Evolutionary conservation across 1,140 invertebrate genomes (phyloP), one percentile per base, ranked within the genome.

Genomic region (Caenorhabditis tropicalis): DNA sequence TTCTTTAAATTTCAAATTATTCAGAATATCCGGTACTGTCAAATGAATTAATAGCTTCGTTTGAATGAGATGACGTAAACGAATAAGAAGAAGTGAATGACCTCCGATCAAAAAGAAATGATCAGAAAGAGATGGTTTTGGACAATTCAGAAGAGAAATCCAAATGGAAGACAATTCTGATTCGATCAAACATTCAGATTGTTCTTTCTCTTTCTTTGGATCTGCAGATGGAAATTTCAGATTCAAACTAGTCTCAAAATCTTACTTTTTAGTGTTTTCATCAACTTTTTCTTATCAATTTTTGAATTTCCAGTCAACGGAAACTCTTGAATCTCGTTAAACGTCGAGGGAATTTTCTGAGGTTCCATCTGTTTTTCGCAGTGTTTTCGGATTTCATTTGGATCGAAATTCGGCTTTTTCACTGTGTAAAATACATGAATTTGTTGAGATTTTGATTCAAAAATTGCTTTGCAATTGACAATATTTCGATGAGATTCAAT

Each of bases 221-320:
- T n/a, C n/a, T n/a, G n/a, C n/a, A n/a, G n/a, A n/a, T n/a, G n/a
- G n/a, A n/a, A n/a, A n/a, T n/a, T n/a, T n/a, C n/a, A n/a, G n/a
- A n/a, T n/a, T n/a, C n/a, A n/a, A n/a, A n/a, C n/a, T n/a, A n/a
- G n/a, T n/a, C 27, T 85, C 46, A 29, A 70, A 43, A 29, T 24
- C 74, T 82, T 7, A 70, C 49, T 43, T 85, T 46, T 74, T 0
- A 74, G 9, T 10, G 31, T 39, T 15, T 80, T 39, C 39, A 60
- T 65, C 31, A 33, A 85, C 16, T 65, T 33, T 15, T 16, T n/a
- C 33, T 29, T 53, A 51, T 86, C 82, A 16, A 85, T 60, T 80
- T 86, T 86, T 7, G 82, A 60, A 43, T 84, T 84, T 1, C n/a
- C 10, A 6, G 85, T 86, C 49, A 85, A n/a, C n/a, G 85, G 85